Percentiles rank a stretch among this genome's conserved stretches.
Evolutionary conservation across 2,113 vertebrate species (phyloP).

Genomic region (Zapornia atra): DNA sequence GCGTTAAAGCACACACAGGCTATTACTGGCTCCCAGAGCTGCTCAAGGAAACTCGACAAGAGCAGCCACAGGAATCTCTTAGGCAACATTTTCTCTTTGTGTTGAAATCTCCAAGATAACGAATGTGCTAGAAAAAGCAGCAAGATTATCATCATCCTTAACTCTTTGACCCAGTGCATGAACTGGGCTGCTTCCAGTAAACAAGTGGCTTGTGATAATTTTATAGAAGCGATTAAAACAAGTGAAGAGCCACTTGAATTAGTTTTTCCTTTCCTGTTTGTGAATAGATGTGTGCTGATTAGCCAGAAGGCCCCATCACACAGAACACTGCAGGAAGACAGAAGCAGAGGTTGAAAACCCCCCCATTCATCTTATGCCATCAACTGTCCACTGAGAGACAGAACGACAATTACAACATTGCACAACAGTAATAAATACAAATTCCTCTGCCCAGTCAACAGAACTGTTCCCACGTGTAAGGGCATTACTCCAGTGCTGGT

Average conservation of each 20-base stretch:
- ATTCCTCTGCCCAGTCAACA: background rate
- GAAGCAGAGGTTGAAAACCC: background rate
- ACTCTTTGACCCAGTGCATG: background rate
- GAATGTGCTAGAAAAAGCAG: background rate
- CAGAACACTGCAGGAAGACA: background rate
- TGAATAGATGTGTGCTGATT: background rate
- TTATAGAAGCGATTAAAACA: background rate
- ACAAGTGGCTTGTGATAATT: background rate
- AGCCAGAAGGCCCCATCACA: background rate
- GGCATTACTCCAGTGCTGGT: background rate
- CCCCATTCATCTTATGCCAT: background rate
- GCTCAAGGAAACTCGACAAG: background rate
- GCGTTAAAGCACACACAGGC: background rate
- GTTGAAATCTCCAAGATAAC: background rate
- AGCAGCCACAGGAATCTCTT: background rate
- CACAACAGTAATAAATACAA: background rate
- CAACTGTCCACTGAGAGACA: background rate
- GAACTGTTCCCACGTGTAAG: fast-evolving
- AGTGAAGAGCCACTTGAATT: background rate
- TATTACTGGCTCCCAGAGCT: background rate
- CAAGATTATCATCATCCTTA: background rate
- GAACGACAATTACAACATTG: background rate
- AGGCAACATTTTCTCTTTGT: background rate
- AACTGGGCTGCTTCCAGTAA: background rate
- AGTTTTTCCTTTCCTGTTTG: background rate